phyloP scores from a whole-genome alignment of 2,113 vertebrate species.

The Drymodes brunneopygia region DNA sequence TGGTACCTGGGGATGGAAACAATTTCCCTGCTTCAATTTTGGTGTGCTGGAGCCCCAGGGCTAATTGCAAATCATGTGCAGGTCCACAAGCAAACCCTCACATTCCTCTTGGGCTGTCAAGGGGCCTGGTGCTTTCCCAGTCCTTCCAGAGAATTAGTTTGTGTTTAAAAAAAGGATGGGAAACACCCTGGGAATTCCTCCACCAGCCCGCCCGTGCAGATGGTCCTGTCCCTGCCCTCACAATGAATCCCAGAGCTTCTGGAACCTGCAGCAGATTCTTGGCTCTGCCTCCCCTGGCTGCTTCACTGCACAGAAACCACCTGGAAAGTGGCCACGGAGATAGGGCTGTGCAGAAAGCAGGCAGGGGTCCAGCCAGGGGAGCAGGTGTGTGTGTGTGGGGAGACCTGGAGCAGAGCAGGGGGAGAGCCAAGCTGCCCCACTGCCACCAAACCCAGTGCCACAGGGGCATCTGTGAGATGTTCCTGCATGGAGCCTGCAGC shows the following conservation, averaged over 20 bases:
- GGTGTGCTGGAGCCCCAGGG: neutral
- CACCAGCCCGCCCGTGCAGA: constrained; percentile 41
- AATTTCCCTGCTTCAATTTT: neutral
- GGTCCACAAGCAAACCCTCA: neutral
- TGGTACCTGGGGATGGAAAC: neutral
- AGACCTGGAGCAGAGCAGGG: neutral
- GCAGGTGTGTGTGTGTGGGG: constrained; percentile 10
- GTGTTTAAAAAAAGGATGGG: constrained; percentile 26
- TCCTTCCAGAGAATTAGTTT: constrained; percentile 4
- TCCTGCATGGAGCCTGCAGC: neutral
- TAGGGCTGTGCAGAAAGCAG: constrained; percentile 10
- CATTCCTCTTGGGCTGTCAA: neutral
- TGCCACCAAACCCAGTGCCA: accelerated
- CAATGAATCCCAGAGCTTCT: constrained; percentile 37
- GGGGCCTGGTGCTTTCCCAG: constrained; percentile 2
- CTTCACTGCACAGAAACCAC: constrained; percentile 14
- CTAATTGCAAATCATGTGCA: neutral
- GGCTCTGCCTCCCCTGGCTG: neutral
- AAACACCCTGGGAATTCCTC: constrained; percentile 57
- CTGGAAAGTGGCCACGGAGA: constrained; percentile 47
- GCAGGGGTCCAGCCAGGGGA: neutral
- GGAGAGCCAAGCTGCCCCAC: neutral
- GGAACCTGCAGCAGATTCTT: constrained; percentile 25
- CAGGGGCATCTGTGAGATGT: no score
- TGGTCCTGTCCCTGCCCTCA: constrained; percentile 33